These are phyloP conservation scores for Calameuta idolon DNA, from an alignment of 2,888 invertebrate genomes.

Conservation along the genomic window DNA sequence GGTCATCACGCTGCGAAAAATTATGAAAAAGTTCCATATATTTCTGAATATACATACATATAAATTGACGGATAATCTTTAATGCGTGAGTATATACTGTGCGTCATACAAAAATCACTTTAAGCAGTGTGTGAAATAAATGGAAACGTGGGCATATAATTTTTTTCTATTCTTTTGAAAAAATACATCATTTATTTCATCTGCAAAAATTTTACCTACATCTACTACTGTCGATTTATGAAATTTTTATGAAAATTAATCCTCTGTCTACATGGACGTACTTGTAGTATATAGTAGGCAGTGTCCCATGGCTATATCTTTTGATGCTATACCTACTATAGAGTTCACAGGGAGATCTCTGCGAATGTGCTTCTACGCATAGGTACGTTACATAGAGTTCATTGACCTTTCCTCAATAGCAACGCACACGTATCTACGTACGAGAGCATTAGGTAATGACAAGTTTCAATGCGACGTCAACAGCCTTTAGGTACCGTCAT, in stretches of 20 bases:
- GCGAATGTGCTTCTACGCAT: neutral
- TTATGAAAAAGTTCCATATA: no score
- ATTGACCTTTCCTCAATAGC: neutral
- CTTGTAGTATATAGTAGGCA: neutral
- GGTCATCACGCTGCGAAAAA: neutral
- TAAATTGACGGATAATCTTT: neutral
- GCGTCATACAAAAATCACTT: no score
- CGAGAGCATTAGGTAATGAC: slow-evolving; percentile 42
- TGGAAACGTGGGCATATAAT: neutral
- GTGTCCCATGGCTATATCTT: neutral
- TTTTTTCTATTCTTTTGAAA: neutral
- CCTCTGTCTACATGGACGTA: no score
- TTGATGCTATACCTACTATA: neutral
- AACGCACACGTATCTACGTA: slow-evolving; percentile 28
- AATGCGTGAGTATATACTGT: neutral
- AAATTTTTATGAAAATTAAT: no score
- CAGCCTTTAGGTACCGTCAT: slow-evolving; percentile 35
- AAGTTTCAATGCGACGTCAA: slow-evolving; percentile 28
- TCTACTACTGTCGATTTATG: neutral
- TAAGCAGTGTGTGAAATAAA: neutral
- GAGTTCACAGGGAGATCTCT: neutral
- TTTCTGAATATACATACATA: no score
- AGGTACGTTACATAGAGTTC: neutral
- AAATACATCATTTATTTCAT: neutral
- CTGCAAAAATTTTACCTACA: neutral